Base-by-base conservation (phyloP, 2,113 vertebrate genomes). In the Mastomys coucha region DNA sequence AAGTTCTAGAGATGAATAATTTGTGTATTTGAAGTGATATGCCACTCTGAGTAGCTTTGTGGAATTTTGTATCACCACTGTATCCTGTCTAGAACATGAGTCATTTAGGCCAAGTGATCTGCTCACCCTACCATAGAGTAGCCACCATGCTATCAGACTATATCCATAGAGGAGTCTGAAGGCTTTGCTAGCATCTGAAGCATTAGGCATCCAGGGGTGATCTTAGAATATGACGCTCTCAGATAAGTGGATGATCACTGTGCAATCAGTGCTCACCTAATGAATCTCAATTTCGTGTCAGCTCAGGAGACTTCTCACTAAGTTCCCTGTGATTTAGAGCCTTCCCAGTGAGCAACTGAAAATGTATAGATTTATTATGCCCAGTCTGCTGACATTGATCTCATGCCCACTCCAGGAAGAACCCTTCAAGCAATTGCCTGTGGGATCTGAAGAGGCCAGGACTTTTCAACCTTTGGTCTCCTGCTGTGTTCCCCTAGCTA, bases 291-390 rank as follows among this genome's bases (percentile, higher is more conserved):
- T 49, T 78, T 72, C 65, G 5, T n/a, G 56, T 70, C 86, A 69
- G 75, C 14, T 96, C 81, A 51, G 69, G 80, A 82, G 63, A 73
- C 92, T 89, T 91, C 45, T 58, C 36, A 69, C 19, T 67, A 45
- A 26, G 28, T 39, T 70, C 12, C 36, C 63, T 90, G 42, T 42
- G 60, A 63, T 69, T 9, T 87, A 69, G 67, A 89, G 60, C 2
- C 36, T 96, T 86, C 91, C 31, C 14, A 49, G 45, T 60, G 53
- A 94, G 16, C 65, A 26, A 4, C 51, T 91, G 63, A 73, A 91
- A 92, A 81, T 10, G 58, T 51, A 33, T 56, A 77, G 72, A 72
- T 82, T 80, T 45, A 81, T 94, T 92, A 60, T 77, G 58, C 87
- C n/a, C 8, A 8, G 19, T 70, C 84, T 92, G 69, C 82, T 53